These are phyloP conservation scores for Crypturellus tataupa DNA, from an alignment of 2,797 vertebrate genomes.

Conservation along the genomic window DNA sequence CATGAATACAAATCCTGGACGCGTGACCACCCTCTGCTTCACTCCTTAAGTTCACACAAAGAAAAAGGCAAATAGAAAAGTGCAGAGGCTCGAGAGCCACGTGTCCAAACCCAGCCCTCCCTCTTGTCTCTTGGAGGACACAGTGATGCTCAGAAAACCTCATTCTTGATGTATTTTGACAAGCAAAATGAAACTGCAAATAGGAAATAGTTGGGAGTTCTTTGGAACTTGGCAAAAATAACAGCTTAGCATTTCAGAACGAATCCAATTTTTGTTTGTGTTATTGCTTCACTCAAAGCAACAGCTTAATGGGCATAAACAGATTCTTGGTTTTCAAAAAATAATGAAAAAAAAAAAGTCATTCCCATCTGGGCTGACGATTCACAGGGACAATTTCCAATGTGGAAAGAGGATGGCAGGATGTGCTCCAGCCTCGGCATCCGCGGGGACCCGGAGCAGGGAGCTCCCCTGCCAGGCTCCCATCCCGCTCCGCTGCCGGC, in stretches of 20 bases:
- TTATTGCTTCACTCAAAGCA: conserved; percentile 49
- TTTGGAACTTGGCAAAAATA: not conserved
- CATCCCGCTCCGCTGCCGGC: too few relatives aligned
- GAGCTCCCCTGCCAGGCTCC: not conserved
- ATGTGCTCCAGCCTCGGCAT: not conserved
- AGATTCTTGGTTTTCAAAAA: conserved; percentile 33
- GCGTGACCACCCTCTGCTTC: not conserved
- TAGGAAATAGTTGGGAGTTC: not conserved
- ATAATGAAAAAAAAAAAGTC: not conserved
- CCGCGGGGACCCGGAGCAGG: not conserved
- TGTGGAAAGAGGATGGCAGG: conserved; percentile 3
- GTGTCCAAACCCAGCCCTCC: not conserved
- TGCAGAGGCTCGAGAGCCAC: not conserved
- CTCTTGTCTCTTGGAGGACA: not conserved
- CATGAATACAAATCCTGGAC: conserved; percentile 24
- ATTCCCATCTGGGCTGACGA: conserved; percentile 58
- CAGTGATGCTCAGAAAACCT: not conserved
- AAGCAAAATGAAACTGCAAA: not conserved
- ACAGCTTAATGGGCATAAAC: conserved; percentile 52
- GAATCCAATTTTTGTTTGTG: conserved; percentile 26
- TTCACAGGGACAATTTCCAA: conserved; percentile 32
- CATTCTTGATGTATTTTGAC: not conserved
- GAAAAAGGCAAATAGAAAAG: conserved; percentile 47
- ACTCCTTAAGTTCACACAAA: not conserved
- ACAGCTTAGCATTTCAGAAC: not conserved